phyloP scores from a whole-genome alignment of 2,797 vertebrate species.

The Bradypodion ventrale region DNA sequence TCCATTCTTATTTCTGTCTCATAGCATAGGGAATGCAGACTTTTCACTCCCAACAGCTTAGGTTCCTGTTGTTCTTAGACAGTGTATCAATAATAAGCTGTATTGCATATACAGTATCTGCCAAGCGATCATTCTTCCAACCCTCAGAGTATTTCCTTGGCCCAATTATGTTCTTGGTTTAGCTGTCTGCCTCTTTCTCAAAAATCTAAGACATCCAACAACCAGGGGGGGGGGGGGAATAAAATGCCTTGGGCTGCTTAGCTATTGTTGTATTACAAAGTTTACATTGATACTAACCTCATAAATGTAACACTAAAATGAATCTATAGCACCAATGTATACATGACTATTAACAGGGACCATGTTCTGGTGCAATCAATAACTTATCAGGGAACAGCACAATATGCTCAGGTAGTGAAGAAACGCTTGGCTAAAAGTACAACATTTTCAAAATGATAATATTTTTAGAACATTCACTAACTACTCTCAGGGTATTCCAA shows the following conservation, averaged over 20 bases:
- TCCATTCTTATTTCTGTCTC: slow-evolving; percentile 12
- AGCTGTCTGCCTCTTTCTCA: slow-evolving; percentile 47
- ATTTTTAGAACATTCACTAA: neutral
- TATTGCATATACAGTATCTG: rapidly evolving
- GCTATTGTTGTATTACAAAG: slow-evolving; percentile 12
- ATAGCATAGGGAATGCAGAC: neutral
- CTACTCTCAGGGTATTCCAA: neutral
- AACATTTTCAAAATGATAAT: no score
- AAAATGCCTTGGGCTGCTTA: slow-evolving; percentile 50
- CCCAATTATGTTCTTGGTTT: slow-evolving; percentile 41
- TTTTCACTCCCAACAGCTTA: slow-evolving; percentile 25
- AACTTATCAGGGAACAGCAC: slow-evolving; percentile 37
- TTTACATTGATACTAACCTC: slow-evolving; percentile 46
- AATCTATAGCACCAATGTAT: slow-evolving; percentile 23
- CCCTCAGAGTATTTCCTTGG: slow-evolving; percentile 52
- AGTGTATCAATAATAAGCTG: neutral
- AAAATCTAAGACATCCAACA: slow-evolving; percentile 48
- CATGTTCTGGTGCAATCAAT: slow-evolving; percentile 49
- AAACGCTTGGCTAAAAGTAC: neutral
- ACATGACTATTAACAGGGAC: slow-evolving; percentile 18
- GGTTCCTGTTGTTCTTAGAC: slow-evolving; percentile 26
- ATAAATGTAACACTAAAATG: slow-evolving; percentile 49
- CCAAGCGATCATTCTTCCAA: slow-evolving; percentile 39
- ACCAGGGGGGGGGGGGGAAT: neutral
- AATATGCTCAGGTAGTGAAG: slow-evolving; percentile 40